phyloP scores from a whole-genome alignment of 53 echinoderm and acorn worm species.

The Luidia sarsii region DNA sequence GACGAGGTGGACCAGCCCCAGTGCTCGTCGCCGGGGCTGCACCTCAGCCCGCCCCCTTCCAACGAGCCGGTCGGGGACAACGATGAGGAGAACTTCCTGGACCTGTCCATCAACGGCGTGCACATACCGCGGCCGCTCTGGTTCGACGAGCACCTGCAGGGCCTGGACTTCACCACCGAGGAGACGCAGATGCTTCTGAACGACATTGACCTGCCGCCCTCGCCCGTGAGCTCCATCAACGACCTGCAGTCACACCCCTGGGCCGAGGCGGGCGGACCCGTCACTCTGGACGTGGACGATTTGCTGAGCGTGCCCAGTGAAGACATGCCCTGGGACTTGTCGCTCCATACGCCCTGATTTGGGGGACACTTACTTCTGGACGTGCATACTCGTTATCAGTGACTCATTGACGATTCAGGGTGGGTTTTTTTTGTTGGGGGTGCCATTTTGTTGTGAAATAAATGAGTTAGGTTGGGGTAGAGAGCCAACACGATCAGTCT shows the following conservation, averaged over 20 bases:
- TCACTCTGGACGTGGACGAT: conserved; percentile 70
- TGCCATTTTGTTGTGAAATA: no score
- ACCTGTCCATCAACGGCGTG: conserved; percentile 82
- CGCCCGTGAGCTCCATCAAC: conserved; percentile 77
- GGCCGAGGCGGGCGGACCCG: conserved; percentile 74
- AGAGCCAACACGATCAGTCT: no score
- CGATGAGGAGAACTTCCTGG: conserved; percentile 50
- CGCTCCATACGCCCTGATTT: no score
- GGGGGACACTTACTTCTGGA: no score
- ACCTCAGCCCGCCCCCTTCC: conserved; percentile 78
- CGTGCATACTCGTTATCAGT: no score
- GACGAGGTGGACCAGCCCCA: conserved; percentile 42
- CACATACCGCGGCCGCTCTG: conserved; percentile 79
- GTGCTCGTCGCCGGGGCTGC: conserved; percentile 59
- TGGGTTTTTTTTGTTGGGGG: no score
- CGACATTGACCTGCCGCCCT: conserved; percentile 76
- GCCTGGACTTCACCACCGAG: conserved; percentile 41
- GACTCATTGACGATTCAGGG: no score
- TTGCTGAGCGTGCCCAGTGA: conserved; percentile 66
- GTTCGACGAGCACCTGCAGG: conserved; percentile 76
- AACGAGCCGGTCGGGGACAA: conserved; percentile 58
- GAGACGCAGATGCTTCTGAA: conserved; percentile 54
- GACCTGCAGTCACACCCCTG: conserved; percentile 80
- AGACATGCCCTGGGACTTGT: conserved; percentile 53
- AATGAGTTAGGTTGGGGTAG: no score